phyloP scores from a whole-genome alignment of 2,113 vertebrate species.

The Bombycilla garrulus region DNA sequence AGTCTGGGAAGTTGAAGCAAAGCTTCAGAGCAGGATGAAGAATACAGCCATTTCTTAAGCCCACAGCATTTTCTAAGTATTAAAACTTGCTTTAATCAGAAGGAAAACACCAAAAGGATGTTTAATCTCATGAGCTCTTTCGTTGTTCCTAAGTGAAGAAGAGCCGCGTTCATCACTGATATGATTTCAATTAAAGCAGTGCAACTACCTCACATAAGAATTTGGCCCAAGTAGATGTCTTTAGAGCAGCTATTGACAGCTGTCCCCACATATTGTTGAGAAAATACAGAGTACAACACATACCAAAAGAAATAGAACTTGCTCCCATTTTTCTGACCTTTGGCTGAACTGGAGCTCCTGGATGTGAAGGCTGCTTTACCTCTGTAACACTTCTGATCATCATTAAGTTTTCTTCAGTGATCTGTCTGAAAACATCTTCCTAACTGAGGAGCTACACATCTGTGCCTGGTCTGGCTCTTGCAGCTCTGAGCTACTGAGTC shows the following conservation, averaged over 20 bases:
- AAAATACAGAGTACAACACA: not conserved
- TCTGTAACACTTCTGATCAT: not conserved
- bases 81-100: not conserved
- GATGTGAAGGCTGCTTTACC: not conserved
- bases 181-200: not conserved
- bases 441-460: not conserved
- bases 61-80: not conserved
- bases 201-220: not conserved
- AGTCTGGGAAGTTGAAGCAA: not conserved
- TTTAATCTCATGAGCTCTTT: not conserved
- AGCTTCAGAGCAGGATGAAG: not conserved
- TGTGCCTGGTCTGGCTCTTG: not conserved
- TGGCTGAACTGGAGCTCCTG: not conserved
- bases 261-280: not conserved
- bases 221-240: not conserved
- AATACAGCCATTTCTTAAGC: not conserved
- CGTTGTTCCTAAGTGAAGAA: not conserved
- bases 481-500: not conserved
- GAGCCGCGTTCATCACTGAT: not conserved
- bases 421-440: not conserved
- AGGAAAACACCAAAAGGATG: not conserved
- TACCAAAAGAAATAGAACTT: not conserved
- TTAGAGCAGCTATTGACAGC: not conserved
- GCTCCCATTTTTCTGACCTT: constrained; percentile 11
- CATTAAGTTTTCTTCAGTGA: not conserved